Percentiles rank a stretch among this genome's conserved stretches.
phyloP scores from a whole-genome alignment of 2,888 invertebrate genomes.

The Pheosia tremula region DNA sequence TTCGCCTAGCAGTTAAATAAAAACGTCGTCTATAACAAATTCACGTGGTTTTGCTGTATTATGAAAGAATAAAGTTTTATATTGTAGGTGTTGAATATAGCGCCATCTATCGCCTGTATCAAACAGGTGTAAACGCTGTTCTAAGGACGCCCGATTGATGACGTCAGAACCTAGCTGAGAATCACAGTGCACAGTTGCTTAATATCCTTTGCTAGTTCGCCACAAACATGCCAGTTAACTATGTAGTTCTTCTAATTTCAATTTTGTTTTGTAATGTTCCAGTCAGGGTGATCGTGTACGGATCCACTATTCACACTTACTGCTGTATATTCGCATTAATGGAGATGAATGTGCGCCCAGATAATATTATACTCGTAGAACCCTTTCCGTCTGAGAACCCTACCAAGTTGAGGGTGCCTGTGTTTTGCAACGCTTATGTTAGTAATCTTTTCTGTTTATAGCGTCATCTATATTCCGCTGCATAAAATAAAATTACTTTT shows the following conservation, averaged over 20 bases:
- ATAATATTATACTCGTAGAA: slow-evolving; percentile 85
- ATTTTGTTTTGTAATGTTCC: slow-evolving; percentile 28
- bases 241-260: not conserved
- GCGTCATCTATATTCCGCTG: not conserved
- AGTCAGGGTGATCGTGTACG: slow-evolving; percentile 87
- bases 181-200: too few relatives aligned
- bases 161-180: too few relatives aligned
- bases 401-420: slow-evolving; percentile 57
- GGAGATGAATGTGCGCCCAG: slow-evolving; percentile 81
- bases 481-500: not conserved
- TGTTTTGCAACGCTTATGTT: slow-evolving; percentile 56
- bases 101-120: too few relatives aligned
- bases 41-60: too few relatives aligned
- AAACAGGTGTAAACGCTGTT: too few relatives aligned
- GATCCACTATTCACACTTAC: slow-evolving; percentile 86
- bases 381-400: slow-evolving; percentile 69
- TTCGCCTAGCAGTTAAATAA: too few relatives aligned
- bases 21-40: too few relatives aligned
- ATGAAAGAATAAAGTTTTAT: too few relatives aligned
- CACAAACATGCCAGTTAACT: too few relatives aligned
- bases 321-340: slow-evolving; percentile 87
- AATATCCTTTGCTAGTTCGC: too few relatives aligned
- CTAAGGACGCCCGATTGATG: too few relatives aligned
- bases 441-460: not conserved
- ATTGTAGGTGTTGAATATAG: too few relatives aligned